phyloP scores from a whole-genome alignment of 2,797 vertebrate genomes.

The Propithecus deckenii region DNA sequence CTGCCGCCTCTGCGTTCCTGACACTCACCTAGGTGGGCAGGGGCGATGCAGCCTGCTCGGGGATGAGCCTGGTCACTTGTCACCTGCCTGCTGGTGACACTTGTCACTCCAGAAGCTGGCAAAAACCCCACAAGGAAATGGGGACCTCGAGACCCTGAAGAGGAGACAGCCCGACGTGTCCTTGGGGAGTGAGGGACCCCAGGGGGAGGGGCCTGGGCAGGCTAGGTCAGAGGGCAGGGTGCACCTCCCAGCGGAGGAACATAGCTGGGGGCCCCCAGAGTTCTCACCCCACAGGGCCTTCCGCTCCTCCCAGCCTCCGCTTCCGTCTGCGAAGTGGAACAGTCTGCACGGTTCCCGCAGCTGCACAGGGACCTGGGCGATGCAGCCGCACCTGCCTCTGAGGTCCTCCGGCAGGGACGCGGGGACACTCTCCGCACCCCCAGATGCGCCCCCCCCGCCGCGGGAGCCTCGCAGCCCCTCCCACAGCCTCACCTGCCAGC shows the following conservation, averaged over 20 bases:
- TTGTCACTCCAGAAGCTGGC: neutral
- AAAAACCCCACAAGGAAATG: neutral
- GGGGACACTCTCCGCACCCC: too few species aligned
- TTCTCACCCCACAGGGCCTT: neutral
- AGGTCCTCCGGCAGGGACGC: neutral
- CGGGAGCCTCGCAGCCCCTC: neutral
- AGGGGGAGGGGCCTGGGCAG: neutral
- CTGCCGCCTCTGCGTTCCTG: accelerated
- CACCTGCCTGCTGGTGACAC: neutral
- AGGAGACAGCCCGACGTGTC: neutral
- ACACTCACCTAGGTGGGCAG: neutral
- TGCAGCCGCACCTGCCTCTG: neutral
- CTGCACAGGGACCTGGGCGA: neutral
- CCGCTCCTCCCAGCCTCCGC: neutral
- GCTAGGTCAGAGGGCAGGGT: neutral
- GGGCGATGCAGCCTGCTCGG: neutral
- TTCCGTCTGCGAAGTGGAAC: neutral
- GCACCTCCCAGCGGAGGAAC: neutral
- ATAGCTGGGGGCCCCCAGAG: neutral
- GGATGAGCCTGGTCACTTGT: neutral
- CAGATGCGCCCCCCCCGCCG: accelerated
- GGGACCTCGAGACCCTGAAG: neutral
- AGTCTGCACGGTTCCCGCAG: neutral
- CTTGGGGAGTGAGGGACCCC: neutral
- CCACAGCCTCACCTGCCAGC: neutral